Conservation (phyloP, 1,140 invertebrate genomes). For the Dreissena polymorpha region DNA sequence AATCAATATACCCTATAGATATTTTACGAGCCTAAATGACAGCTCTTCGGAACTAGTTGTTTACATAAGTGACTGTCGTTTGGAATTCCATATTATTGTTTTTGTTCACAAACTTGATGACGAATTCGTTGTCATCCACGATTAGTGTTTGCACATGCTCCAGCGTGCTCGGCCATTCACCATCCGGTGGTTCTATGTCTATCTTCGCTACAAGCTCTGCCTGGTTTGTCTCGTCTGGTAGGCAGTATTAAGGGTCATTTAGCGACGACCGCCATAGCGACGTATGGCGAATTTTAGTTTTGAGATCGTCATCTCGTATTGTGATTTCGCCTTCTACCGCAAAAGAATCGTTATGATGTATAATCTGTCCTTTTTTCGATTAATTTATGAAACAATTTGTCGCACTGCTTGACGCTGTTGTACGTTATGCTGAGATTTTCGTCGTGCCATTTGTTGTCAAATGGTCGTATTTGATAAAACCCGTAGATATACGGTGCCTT, state of each 20-base stretch:
- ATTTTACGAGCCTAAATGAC: no score
- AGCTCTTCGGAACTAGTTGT: no score
- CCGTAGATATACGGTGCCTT: constrained; percentile 15
- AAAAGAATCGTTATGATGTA: constrained; percentile 14
- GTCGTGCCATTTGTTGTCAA: background rate
- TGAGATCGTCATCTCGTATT: background rate
- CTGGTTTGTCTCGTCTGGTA: background rate
- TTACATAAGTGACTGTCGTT: background rate
- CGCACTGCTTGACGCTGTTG: background rate
- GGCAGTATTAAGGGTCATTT: constrained; percentile 12
- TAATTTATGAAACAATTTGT: constrained; percentile 8
- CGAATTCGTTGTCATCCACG: background rate
- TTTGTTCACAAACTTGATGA: background rate
- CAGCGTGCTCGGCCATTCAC: background rate
- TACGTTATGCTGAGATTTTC: background rate
- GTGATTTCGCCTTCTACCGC: background rate
- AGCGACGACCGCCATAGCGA: constrained; percentile 4
- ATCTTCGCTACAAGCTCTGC: constrained; percentile 1
- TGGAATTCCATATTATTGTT: background rate
- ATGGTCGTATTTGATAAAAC: background rate
- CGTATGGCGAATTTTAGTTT: background rate
- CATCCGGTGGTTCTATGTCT: constrained; percentile 7
- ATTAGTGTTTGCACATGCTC: background rate
- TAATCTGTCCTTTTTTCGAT: constrained; percentile 16
- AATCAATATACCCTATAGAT: no score